Evolutionary conservation across 2,797 vertebrate species (phyloP).

Genomic region (Epinephelus awoara): DNA sequence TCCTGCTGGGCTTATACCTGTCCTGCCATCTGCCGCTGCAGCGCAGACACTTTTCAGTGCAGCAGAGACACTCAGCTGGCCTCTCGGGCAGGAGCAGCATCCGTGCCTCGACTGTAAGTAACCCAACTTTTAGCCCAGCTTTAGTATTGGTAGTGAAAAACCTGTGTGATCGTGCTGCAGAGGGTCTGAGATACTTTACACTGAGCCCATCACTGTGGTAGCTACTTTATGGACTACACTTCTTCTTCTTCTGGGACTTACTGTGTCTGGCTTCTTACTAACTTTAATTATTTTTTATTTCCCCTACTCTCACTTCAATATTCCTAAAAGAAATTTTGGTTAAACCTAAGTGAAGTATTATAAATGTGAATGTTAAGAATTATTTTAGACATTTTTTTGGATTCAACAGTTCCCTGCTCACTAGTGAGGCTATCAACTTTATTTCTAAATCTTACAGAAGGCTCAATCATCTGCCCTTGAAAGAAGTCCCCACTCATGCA

Average conservation of each 20-base stretch:
- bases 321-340: background rate
- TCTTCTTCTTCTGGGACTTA: background rate
- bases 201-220: background rate
- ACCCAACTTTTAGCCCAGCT: conserved; percentile 3
- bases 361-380: conserved; percentile 9
- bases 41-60: conserved; percentile 74
- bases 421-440: conserved; percentile 21
- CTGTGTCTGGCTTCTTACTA: background rate
- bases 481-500: conserved; percentile 77
- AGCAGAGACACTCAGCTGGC: conserved; percentile 80
- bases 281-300: background rate
- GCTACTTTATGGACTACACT: background rate
- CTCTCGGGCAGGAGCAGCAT: conserved; percentile 29
- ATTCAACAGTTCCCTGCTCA: background rate
- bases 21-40: conserved; percentile 83
- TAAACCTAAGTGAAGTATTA: background rate
- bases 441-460: conserved; percentile 68
- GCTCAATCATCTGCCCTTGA: conserved; percentile 78
- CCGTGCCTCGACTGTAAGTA: conserved; percentile 73
- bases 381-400: conserved; percentile 3
- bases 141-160: background rate
- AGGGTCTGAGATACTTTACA: background rate
- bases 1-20: conserved; percentile 74
- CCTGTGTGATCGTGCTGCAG: background rate
- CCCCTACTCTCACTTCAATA: background rate